Evolutionary conservation across 2,113 vertebrate species (phyloP).

Genomic region (Nycticorax nycticorax): DNA sequence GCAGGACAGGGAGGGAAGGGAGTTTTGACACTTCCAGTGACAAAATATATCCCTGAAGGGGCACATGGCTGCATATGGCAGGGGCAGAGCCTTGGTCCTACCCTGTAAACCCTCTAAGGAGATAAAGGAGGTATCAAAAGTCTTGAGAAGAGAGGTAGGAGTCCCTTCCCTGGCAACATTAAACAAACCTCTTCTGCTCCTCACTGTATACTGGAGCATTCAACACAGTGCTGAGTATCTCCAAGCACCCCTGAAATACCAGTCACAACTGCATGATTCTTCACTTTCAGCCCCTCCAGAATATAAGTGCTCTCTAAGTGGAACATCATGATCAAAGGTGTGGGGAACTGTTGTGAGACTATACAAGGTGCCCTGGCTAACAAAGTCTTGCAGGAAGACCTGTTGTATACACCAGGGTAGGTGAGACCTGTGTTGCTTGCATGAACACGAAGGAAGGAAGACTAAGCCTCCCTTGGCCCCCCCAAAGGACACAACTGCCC

Average conservation of each 20-base stretch:
- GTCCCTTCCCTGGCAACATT: neutral
- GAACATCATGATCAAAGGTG: neutral
- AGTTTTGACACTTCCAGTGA: neutral
- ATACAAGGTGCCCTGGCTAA: neutral
- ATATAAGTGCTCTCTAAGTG: neutral
- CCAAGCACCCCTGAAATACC: neutral
- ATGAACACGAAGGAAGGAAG: neutral
- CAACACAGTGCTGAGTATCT: neutral
- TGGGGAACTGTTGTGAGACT: neutral
- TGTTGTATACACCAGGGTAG: rapidly evolving
- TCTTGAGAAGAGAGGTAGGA: neutral
- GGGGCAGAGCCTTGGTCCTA: neutral
- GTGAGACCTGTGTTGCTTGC: rapidly evolving
- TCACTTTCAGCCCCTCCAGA: neutral
- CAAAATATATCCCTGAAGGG: neutral
- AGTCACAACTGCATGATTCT: neutral
- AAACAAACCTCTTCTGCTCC: neutral
- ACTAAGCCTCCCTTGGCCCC: neutral
- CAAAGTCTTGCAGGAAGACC: neutral
- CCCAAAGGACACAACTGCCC: neutral
- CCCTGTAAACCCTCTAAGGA: neutral
- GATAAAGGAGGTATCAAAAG: neutral
- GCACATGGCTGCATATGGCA: neutral
- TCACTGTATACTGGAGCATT: neutral
- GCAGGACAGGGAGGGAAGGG: no score